Conservation (phyloP, 2,888 invertebrate species). For the Pachliopta kotzebuea region DNA sequence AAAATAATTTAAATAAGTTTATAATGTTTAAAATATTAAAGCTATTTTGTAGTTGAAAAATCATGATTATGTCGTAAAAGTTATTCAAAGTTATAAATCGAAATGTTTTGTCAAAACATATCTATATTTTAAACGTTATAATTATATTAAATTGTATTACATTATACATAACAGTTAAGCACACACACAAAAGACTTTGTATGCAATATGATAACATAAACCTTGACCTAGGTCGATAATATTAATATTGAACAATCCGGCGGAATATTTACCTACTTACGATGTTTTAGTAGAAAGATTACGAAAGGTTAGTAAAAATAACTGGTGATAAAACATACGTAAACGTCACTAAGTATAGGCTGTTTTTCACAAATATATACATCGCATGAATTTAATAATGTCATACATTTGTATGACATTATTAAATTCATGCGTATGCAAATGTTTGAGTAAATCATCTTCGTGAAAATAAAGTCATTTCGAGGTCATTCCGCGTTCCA, state of each 20-base stretch:
- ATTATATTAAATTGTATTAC: not conserved
- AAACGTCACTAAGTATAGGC: not conserved
- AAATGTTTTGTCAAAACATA: not conserved
- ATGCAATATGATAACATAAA: constrained; percentile 40
- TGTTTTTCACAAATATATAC: not conserved
- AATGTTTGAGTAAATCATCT: not conserved
- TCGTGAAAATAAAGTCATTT: not conserved
- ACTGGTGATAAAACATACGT: constrained; percentile 4
- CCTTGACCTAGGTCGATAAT: constrained; percentile 59
- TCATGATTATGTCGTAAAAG: not conserved
- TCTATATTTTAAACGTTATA: not conserved
- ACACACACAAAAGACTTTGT: constrained; percentile 26
- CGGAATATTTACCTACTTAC: constrained; percentile 33
- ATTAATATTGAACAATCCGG: constrained; percentile 32
- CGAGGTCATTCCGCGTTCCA: not conserved
- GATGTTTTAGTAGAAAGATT: constrained; percentile 29
- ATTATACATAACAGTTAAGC: not conserved
- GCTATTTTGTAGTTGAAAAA: not conserved
- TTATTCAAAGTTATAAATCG: not conserved
- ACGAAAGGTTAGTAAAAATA: constrained; percentile 30
- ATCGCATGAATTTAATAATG: not conserved
- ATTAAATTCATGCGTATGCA: too few species aligned
- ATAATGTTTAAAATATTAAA: not conserved
- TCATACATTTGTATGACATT: not conserved
- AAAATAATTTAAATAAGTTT: not conserved